phyloP scores from a whole-genome alignment of 2,113 vertebrate species.

The Gnathonemus echidnorhynchus region DNA sequence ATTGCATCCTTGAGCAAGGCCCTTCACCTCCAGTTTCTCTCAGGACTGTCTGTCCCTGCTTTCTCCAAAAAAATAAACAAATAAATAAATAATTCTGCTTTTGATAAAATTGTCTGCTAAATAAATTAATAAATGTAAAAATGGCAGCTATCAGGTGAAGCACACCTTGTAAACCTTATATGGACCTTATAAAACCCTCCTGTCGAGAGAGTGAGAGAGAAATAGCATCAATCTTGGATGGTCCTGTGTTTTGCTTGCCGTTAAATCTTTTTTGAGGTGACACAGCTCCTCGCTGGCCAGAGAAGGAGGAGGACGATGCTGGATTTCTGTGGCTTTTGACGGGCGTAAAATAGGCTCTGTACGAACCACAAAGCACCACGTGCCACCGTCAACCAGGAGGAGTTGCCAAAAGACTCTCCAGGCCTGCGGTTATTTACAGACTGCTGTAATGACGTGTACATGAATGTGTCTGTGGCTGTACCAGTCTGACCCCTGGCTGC shows the following conservation, averaged over 20 bases:
- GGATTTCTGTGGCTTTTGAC: neutral
- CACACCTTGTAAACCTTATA: neutral
- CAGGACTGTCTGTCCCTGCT: neutral
- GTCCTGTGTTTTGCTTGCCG: neutral
- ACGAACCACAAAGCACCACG: neutral
- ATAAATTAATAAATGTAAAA: neutral
- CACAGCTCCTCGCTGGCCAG: neutral
- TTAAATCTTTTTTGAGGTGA: constrained; percentile 17
- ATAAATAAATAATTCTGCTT: neutral
- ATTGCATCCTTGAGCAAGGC: neutral
- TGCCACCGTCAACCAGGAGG: neutral
- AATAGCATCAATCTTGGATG: neutral
- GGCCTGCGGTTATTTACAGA: neutral
- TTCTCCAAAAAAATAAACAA: neutral
- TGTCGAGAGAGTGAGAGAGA: neutral
- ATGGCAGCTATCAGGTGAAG: neutral
- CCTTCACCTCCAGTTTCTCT: constrained; percentile 22
- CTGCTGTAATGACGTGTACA: neutral
- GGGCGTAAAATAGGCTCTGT: neutral
- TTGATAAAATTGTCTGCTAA: neutral
- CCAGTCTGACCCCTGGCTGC: neutral
- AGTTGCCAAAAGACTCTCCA: neutral
- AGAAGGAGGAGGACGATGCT: neutral
- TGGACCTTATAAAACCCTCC: neutral
- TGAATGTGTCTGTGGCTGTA: neutral